These are phyloP conservation scores for Macrostomum lignano DNA, from an alignment of 1,140 invertebrate genomes.

Conservation along the genomic window DNA sequence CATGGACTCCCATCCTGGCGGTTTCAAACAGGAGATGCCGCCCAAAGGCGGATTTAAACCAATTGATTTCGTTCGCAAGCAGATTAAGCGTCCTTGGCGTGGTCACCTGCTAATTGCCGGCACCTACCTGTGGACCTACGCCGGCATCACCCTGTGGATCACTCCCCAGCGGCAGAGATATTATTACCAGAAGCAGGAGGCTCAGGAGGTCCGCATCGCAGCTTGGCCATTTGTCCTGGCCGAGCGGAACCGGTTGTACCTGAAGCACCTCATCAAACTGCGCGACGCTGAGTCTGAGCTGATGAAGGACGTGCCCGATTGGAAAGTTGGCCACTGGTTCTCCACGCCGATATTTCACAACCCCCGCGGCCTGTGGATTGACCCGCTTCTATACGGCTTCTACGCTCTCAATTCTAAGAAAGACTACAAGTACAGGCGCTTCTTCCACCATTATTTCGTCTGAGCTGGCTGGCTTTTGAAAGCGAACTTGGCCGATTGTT, in stretches of 20 bases:
- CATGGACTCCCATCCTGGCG: too few species aligned
- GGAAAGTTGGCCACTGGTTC: conserved; percentile 28
- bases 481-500: too few species aligned
- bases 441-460: too few species aligned
- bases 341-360: conserved; percentile 1
- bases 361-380: conserved; percentile 1
- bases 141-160: background rate
- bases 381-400: background rate
- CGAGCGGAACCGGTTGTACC: conserved; percentile 41
- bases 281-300: conserved; percentile 46
- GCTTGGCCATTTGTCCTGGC: conserved; percentile 43
- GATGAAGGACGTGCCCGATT: conserved; percentile 51
- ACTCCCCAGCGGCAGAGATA: background rate
- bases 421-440: too few species aligned
- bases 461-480: too few species aligned
- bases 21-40: conserved; percentile 51
- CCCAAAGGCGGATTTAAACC: conserved; percentile 47
- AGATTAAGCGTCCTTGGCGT: background rate
- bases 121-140: background rate
- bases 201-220: conserved; percentile 38
- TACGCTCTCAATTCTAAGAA: too few species aligned
- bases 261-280: conserved; percentile 45
- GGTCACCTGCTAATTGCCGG: background rate
- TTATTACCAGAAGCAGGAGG: conserved; percentile 27
- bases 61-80: conserved; percentile 31